These are phyloP conservation scores for Vulpes vulpes DNA, from an alignment of 2,113 vertebrate species.

Conservation along the genomic window DNA sequence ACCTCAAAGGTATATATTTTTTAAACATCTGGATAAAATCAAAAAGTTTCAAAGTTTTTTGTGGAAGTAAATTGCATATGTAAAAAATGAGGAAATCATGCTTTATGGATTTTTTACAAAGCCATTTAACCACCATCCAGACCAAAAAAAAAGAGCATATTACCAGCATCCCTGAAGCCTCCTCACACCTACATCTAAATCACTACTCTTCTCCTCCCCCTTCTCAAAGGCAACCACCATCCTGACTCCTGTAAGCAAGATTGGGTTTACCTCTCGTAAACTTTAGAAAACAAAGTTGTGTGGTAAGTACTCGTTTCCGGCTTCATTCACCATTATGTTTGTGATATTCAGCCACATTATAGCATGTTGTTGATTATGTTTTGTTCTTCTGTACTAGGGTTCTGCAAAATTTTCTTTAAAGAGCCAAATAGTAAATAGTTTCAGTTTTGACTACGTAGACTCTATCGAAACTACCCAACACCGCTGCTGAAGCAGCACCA, in stretches of 20 bases:
- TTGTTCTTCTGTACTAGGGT: not conserved
- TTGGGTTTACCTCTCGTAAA: not conserved
- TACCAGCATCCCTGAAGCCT: not conserved
- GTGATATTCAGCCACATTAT: not conserved
- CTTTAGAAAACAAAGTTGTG: not conserved
- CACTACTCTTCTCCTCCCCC: not conserved
- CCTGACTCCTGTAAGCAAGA: not conserved
- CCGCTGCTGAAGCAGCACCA: not conserved
- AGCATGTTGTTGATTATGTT: not conserved
- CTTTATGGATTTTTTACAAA: not conserved
- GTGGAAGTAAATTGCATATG: not conserved
- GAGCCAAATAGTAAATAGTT: not conserved
- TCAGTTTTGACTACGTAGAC: not conserved
- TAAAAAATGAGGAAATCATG: not conserved
- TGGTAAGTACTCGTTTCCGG: not conserved
- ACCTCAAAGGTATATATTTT: not conserved
- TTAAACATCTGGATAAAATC: not conserved
- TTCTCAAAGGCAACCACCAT: not conserved
- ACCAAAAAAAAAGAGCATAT: not conserved
- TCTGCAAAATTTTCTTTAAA: not conserved
- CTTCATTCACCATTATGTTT: not conserved
- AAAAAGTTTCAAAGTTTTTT: not conserved
- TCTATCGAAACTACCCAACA: not conserved
- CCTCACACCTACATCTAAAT: not conserved
- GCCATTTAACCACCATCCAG: not conserved